A percentile compares a stretch with the other conserved stretches of the same genome.
These are phyloP conservation scores for Anoplius nigerrimus DNA, from an alignment of 2,888 invertebrate species.

Conservation along the genomic window DNA sequence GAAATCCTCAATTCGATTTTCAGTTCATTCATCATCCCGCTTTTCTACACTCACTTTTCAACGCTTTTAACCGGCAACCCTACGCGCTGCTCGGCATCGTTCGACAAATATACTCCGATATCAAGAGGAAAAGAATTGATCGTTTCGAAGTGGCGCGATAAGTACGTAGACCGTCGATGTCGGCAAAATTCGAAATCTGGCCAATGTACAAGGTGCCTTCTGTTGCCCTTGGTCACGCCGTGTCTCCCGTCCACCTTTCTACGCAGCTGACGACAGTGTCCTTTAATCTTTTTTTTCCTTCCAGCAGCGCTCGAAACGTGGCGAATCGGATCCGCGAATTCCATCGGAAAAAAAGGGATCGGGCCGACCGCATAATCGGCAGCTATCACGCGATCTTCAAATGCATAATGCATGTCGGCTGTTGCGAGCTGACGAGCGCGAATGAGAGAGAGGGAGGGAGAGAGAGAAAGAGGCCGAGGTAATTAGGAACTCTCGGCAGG, in stretches of 20 bases:
- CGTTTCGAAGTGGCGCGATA: no score
- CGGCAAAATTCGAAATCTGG: no score
- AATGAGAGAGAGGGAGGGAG: conserved; percentile 20
- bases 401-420: conserved; percentile 64
- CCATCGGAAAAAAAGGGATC: conserved; percentile 46
- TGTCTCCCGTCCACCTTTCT: conserved; percentile 1
- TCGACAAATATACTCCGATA: no score
- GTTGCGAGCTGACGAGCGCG: conserved; percentile 23
- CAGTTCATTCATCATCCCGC: no score
- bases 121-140: no score
- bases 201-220: no score
- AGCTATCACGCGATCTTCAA: conserved; percentile 66
- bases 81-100: no score
- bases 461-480: conserved; percentile 47
- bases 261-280: conserved; percentile 26
- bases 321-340: conserved; percentile 47
- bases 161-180: no score
- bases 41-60: no score
- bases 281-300: conserved; percentile 11
- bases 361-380: conserved; percentile 60
- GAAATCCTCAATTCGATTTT: no score
- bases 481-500: conserved; percentile 62
- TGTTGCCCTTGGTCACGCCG: no score
- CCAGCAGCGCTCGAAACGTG: conserved; percentile 31
- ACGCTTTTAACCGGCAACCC: no score